A percentile compares a stretch with the other conserved stretches of the same genome.
phyloP scores from a whole-genome alignment of 2,797 vertebrate species.

The Xiphorhynchus erythropygius region DNA sequence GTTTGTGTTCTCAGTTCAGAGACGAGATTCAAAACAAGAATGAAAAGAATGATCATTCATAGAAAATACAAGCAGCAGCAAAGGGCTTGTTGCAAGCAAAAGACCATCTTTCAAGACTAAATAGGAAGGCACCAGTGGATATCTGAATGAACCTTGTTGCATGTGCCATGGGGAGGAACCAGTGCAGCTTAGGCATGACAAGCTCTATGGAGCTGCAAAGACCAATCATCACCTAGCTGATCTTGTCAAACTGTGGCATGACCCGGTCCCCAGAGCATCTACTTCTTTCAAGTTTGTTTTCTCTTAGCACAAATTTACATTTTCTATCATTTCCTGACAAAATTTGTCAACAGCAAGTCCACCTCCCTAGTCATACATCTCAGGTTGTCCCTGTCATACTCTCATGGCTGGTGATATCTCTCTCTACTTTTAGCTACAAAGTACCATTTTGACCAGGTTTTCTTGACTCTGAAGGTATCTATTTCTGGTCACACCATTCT shows the following conservation, averaged over 20 bases:
- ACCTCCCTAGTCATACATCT: not conserved
- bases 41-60: not conserved
- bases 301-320: not conserved
- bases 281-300: not conserved
- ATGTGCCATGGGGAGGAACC: not conserved
- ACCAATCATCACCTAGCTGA: not conserved
- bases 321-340: not conserved
- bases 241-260: not conserved
- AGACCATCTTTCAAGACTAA: not conserved
- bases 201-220: not conserved
- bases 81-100: not conserved
- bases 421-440: not conserved
- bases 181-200: not conserved
- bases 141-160: not conserved
- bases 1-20: not conserved
- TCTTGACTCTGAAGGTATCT: not conserved
- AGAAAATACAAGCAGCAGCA: not conserved
- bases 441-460: not conserved
- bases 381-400: not conserved
- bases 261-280: not conserved
- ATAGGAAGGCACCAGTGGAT: not conserved
- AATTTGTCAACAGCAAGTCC: not conserved
- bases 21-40: not conserved
- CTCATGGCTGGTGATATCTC: not conserved
- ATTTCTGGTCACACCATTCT: not conserved